phyloP scores from a whole-genome alignment of 2,113 vertebrate genomes.

The Pao palembangensis region DNA sequence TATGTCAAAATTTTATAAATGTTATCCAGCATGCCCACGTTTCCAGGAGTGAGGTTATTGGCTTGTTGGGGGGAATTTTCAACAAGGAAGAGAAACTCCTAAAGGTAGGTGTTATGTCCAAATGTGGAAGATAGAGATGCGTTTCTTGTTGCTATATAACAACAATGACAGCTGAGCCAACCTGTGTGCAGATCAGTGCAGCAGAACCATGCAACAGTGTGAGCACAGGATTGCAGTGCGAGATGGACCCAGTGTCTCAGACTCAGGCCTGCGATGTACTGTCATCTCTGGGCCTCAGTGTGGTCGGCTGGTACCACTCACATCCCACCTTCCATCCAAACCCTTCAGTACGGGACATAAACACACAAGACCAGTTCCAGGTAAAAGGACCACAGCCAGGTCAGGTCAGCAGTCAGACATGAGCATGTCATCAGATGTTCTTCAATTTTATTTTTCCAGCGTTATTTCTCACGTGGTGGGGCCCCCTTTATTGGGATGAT shows the following conservation, averaged over 20 bases:
- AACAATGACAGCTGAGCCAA: neutral
- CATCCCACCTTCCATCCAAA: conserved; percentile 94
- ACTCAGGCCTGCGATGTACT: conserved; percentile 90
- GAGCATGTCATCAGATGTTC: neutral
- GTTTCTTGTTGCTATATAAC: neutral
- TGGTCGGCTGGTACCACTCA: conserved; percentile 98
- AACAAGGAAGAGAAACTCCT: conserved; percentile 78
- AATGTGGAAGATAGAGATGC: neutral
- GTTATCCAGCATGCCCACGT: conserved; percentile 88
- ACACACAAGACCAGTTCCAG: conserved; percentile 97
- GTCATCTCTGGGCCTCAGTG: conserved; percentile 79
- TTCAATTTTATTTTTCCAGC: conserved; percentile 67
- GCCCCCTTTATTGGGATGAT: conserved; percentile 98
- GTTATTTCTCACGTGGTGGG: conserved; percentile 95
- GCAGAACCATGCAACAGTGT: conserved; percentile 95
- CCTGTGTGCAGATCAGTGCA: conserved; percentile 78
- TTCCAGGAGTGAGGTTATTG: conserved; percentile 93
- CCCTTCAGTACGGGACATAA: conserved; percentile 92
- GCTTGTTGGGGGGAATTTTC: conserved; percentile 90
- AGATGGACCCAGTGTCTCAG: conserved; percentile 96
- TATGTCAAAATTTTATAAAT: neutral
- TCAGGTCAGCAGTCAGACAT: neutral
- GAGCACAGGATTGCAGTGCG: conserved; percentile 95
- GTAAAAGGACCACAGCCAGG: conserved; percentile 54
- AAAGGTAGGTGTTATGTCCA: conserved; percentile 74